These are phyloP conservation scores for Asteroscopus sphinx DNA, from an alignment of 2,888 invertebrate genomes.

Conservation along the genomic window DNA sequence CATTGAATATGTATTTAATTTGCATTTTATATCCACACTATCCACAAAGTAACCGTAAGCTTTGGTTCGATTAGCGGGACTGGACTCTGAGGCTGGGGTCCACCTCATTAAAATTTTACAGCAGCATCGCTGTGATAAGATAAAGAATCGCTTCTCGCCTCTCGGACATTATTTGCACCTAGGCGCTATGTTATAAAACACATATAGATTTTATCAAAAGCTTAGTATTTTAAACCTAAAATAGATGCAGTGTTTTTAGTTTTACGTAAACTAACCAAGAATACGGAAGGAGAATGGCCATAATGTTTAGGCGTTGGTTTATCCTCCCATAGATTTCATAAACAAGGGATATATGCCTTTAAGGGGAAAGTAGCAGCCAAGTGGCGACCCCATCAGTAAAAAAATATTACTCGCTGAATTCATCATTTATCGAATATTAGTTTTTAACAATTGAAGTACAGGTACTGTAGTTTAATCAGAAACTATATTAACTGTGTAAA, in stretches of 20 bases:
- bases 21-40: slow-evolving; percentile 63
- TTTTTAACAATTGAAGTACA: too few relatives aligned
- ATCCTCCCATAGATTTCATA: too few relatives aligned
- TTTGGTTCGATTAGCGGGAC: slow-evolving; percentile 77
- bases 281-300: too few relatives aligned
- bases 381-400: too few relatives aligned
- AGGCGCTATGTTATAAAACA: slow-evolving; percentile 61
- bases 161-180: slow-evolving; percentile 55
- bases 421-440: too few relatives aligned
- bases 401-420: too few relatives aligned
- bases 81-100: slow-evolving; percentile 59
- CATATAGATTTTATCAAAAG: slow-evolving; percentile 9
- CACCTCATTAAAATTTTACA: slow-evolving; percentile 83
- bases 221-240: too few relatives aligned
- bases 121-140: slow-evolving; percentile 73
- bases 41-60: slow-evolving; percentile 73
- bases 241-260: slow-evolving; percentile 25
- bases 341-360: too few relatives aligned
- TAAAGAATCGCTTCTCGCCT: slow-evolving; percentile 62
- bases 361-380: too few relatives aligned
- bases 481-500: too few relatives aligned
- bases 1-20: slow-evolving; percentile 52
- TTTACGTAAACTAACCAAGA: slow-evolving; percentile 8
- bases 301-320: too few relatives aligned
- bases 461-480: too few relatives aligned